A percentile compares a stretch with the other conserved stretches of the same genome.
These are phyloP conservation scores for Hirundo rustica DNA, from an alignment of 2,797 vertebrate genomes.

Conservation along the genomic window DNA sequence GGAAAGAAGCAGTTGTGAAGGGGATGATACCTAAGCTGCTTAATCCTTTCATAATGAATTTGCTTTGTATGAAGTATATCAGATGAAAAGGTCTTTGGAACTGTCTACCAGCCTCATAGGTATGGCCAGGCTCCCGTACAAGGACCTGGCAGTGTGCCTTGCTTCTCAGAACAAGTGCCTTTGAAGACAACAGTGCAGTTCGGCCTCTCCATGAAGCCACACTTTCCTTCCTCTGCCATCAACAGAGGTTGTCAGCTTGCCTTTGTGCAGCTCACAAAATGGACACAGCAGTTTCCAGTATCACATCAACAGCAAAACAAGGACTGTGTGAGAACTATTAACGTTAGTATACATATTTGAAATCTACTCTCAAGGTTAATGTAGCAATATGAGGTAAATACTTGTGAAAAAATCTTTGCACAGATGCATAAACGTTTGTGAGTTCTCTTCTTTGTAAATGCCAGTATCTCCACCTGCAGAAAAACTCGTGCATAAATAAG, in stretches of 20 bases:
- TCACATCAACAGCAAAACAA: neutral
- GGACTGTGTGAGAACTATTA: neutral
- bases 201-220: neutral
- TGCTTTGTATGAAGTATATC: neutral
- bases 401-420: neutral
- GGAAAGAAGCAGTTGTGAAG: neutral
- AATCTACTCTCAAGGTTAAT: neutral
- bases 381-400: neutral
- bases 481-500: neutral
- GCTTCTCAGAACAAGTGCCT: neutral
- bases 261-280: neutral
- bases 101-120: neutral
- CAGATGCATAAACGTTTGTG: neutral
- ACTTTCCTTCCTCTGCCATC: neutral
- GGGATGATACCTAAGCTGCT: neutral
- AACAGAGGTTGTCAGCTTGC: neutral
- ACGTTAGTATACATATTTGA: neutral
- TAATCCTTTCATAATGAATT: constrained; percentile 2
- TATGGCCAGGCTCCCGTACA: neutral
- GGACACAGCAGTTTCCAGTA: neutral
- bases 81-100: neutral
- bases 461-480: neutral
- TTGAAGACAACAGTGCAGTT: neutral
- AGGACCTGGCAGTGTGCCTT: neutral
- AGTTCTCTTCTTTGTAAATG: neutral